Percentiles rank a stretch among this genome's conserved stretches.
Evolutionary conservation across 2,888 invertebrate species (phyloP).

Genomic region (Bombylius discolor): DNA sequence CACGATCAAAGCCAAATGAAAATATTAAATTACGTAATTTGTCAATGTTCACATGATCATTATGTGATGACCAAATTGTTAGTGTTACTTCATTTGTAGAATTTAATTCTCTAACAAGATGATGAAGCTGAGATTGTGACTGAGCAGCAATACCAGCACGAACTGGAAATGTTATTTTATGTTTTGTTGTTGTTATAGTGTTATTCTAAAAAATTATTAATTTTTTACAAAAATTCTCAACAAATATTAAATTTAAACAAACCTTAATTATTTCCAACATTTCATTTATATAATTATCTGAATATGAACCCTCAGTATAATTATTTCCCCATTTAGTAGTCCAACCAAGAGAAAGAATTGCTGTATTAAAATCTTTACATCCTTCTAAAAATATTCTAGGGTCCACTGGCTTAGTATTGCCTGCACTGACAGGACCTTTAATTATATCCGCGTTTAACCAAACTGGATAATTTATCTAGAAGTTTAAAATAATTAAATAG

Average conservation of each 20-base stretch:
- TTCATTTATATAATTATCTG: conserved; percentile 46
- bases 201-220: conserved; percentile 15
- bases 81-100: conserved; percentile 41
- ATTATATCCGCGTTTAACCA: conserved; percentile 81
- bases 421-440: conserved; percentile 54
- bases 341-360: conserved; percentile 73
- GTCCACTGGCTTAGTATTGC: conserved; percentile 46
- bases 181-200: conserved; percentile 37
- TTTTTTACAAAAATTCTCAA: background rate
- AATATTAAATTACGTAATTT: conserved; percentile 53
- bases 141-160: conserved; percentile 56
- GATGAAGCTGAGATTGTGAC: conserved; percentile 46
- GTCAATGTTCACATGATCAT: conserved; percentile 53
- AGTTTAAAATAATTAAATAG: conserved; percentile 11
- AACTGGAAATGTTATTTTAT: conserved; percentile 68
- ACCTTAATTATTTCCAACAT: conserved; percentile 51
- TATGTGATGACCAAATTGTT: conserved; percentile 64
- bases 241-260: background rate
- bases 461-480: conserved; percentile 55
- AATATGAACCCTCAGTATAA: conserved; percentile 45
- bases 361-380: conserved; percentile 45
- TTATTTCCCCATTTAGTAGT: conserved; percentile 53
- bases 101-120: conserved; percentile 41
- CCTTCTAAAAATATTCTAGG: conserved; percentile 48
- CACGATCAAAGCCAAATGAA: conserved; percentile 49